Percentiles rank a stretch among this genome's conserved stretches.
phyloP scores from a whole-genome alignment of 2,888 invertebrate species.

The Habroteleia sp. region DNA sequence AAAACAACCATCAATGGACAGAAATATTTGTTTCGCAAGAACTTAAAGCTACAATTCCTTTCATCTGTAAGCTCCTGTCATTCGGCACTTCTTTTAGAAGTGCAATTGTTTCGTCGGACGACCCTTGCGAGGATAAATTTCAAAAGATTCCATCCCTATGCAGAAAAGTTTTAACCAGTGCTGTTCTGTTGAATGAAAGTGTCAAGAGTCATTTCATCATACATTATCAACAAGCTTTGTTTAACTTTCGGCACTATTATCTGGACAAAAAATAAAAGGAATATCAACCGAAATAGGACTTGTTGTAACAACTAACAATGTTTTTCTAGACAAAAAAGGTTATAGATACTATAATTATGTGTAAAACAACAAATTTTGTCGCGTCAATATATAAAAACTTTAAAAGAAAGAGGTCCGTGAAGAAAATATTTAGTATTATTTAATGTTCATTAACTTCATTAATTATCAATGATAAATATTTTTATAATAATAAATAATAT shows the following conservation, averaged over 20 bases:
- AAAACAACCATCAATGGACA: too few species aligned
- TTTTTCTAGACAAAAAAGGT: not conserved
- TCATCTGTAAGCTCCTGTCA: not conserved
- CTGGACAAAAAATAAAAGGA: too few species aligned
- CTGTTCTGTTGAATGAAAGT: constrained; percentile 13
- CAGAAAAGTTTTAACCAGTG: constrained; percentile 14
- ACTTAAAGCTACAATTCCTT: too few species aligned
- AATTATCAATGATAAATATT: too few species aligned
- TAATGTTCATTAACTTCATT: too few species aligned
- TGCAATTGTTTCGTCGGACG: constrained; percentile 14
- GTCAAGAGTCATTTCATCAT: constrained; percentile 11
- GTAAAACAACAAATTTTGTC: too few species aligned
- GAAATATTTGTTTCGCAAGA: too few species aligned
- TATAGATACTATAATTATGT: too few species aligned
- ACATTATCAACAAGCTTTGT: not conserved
- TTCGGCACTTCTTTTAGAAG: constrained; percentile 6
- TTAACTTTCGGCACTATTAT: not conserved
- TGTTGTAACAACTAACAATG: constrained; percentile 6
- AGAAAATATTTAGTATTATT: too few species aligned
- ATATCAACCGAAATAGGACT: not conserved
- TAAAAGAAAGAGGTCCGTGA: too few species aligned
- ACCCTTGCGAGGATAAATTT: constrained; percentile 8
- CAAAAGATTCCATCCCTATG: constrained; percentile 14
- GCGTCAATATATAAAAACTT: too few species aligned
- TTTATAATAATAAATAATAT: too few species aligned